Evolutionary conservation across 64 coral and sea anemone genomes (phyloP).

Genomic region (Stichodactyla helianthus): DNA sequence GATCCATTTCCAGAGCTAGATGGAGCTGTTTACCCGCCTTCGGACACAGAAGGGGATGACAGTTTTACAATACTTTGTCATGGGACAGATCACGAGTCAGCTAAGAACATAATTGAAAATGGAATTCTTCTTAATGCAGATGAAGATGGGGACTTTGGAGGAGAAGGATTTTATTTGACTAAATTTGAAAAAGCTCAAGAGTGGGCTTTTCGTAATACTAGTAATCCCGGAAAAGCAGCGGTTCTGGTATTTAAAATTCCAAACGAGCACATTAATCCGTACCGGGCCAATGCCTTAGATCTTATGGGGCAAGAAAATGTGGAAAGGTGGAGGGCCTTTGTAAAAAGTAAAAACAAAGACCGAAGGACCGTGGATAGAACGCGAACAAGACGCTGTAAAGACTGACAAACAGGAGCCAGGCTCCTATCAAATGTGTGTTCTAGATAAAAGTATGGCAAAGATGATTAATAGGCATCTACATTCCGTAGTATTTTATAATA

Average conservation of each 20-base stretch:
- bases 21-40: background rate
- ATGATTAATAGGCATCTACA: background rate
- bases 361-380: background rate
- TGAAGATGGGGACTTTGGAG: background rate
- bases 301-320: background rate
- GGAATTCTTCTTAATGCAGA: background rate
- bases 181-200: background rate
- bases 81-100: background rate
- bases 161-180: background rate
- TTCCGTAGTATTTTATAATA: conserved; percentile 1
- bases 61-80: background rate
- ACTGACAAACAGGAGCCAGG: background rate
- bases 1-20: background rate
- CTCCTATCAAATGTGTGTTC: background rate
- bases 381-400: background rate
- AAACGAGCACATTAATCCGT: background rate
- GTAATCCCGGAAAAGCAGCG: background rate
- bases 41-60: background rate
- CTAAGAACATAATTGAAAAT: background rate
- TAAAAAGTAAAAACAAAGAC: background rate
- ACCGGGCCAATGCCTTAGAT: background rate
- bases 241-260: background rate
- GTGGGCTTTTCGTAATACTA: background rate
- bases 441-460: background rate
- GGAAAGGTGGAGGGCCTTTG: background rate